Conservation (phyloP, 2,888 invertebrate species). For the Limnephilus auricula region DNA sequence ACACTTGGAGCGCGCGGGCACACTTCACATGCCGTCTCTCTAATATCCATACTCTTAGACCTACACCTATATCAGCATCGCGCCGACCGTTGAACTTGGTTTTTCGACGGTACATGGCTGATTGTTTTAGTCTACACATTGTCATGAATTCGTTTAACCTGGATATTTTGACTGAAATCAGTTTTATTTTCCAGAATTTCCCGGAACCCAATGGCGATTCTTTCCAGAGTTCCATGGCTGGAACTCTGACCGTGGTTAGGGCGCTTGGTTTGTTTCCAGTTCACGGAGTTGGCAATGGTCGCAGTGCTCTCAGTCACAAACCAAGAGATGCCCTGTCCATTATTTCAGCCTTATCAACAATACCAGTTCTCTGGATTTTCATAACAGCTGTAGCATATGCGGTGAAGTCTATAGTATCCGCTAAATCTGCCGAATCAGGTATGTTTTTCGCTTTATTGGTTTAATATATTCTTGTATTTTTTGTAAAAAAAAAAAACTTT, state of each 20-base stretch:
- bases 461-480: neutral
- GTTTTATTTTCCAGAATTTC: neutral
- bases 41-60: too few species aligned
- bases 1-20: too few species aligned
- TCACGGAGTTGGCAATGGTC: constrained; percentile 45
- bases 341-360: constrained; percentile 52
- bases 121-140: neutral
- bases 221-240: constrained; percentile 57
- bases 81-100: neutral
- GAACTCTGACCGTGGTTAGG: constrained; percentile 55
- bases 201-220: constrained; percentile 32
- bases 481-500: too few species aligned
- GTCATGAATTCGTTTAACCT: neutral
- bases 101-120: neutral
- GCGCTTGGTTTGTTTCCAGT: constrained; percentile 61
- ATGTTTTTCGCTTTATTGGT: neutral
- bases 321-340: constrained; percentile 47
- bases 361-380: constrained; percentile 58
- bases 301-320: constrained; percentile 26
- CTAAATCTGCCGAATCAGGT: constrained; percentile 55
- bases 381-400: constrained; percentile 48
- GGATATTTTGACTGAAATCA: neutral
- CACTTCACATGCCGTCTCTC: too few species aligned
- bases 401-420: constrained; percentile 31
- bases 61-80: neutral